A percentile compares a stretch with the other conserved stretches of the same genome.
phyloP scores from a whole-genome alignment of 1,140 invertebrate species.

The Druon quercuslanigerum region DNA sequence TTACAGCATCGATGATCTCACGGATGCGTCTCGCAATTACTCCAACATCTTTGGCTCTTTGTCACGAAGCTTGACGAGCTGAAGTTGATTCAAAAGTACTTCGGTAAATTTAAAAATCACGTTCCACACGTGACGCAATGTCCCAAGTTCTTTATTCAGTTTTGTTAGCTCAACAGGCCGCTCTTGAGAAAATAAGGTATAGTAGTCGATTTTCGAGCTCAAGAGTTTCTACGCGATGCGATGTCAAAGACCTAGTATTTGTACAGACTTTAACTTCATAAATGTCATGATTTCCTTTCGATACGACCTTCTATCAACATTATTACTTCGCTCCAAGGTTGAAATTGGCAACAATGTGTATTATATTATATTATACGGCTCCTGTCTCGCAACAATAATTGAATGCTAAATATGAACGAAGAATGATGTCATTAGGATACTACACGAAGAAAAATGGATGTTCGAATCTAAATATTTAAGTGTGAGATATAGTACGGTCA shows the following conservation, averaged over 20 bases:
- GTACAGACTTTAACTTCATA: neutral
- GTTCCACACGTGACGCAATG: constrained; percentile 3
- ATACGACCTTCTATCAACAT: constrained; percentile 5
- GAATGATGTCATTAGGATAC: neutral
- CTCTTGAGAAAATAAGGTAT: neutral
- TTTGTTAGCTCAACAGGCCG: neutral
- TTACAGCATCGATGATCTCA: constrained; percentile 65
- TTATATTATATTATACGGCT: constrained; percentile 11
- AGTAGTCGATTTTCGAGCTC: no score
- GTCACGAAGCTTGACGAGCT: neutral
- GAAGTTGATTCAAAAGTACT: constrained; percentile 13
- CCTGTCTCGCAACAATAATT: neutral
- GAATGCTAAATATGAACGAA: constrained; percentile 18
- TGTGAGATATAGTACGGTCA: no score
- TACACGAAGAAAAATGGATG: neutral
- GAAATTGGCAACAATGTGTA: neutral
- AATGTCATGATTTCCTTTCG: neutral
- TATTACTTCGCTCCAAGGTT: constrained; percentile 3
- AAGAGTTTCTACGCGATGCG: neutral
- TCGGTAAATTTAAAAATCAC: neutral
- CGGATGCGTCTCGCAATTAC: constrained; percentile 29
- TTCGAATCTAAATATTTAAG: no score
- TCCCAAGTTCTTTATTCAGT: neutral
- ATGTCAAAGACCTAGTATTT: neutral
- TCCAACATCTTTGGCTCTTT: neutral